Evolutionary conservation across 2,888 invertebrate species (phyloP).

Genomic region (Carterocephalus palaemon): DNA sequence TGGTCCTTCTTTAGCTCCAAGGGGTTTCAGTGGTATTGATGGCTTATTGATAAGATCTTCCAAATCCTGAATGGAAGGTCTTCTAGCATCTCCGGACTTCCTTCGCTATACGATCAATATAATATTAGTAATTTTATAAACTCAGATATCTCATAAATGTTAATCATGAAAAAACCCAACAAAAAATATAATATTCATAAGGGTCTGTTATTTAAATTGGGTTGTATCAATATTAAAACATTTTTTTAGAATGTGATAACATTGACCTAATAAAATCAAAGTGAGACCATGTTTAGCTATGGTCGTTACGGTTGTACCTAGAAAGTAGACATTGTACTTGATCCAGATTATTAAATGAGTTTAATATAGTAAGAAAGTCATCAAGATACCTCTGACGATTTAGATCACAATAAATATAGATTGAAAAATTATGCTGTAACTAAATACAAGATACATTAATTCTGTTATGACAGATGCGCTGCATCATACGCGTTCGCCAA

Average conservation of each 20-base stretch:
- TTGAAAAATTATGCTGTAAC: slow-evolving; percentile 44
- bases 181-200: slow-evolving; percentile 15
- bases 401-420: slow-evolving; percentile 36
- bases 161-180: slow-evolving; percentile 52
- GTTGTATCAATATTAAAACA: slow-evolving; percentile 5
- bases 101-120: slow-evolving; percentile 80
- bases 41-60: slow-evolving; percentile 95
- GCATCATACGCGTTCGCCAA: slow-evolving; percentile 58
- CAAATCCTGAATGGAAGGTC: slow-evolving; percentile 93
- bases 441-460: slow-evolving; percentile 49
- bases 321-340: slow-evolving; percentile 6
- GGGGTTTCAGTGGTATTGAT: slow-evolving; percentile 90
- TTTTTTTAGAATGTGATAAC: too few species aligned
- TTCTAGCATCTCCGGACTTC: slow-evolving; percentile 92
- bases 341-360: slow-evolving; percentile 9
- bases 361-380: slow-evolving; percentile 32
- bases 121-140: slow-evolving; percentile 34
- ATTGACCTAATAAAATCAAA: not conserved
- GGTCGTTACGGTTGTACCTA: too few species aligned
- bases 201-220: not conserved
- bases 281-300: too few species aligned
- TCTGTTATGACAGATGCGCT: slow-evolving; percentile 61
- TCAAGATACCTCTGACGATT: slow-evolving; percentile 33
- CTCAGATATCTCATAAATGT: slow-evolving; percentile 31
- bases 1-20: slow-evolving; percentile 86